Evolutionary conservation across 2,888 invertebrate genomes (phyloP), one percentile per base, ranked within the genome.

Genomic region (Dexiosoma caninum): DNA sequence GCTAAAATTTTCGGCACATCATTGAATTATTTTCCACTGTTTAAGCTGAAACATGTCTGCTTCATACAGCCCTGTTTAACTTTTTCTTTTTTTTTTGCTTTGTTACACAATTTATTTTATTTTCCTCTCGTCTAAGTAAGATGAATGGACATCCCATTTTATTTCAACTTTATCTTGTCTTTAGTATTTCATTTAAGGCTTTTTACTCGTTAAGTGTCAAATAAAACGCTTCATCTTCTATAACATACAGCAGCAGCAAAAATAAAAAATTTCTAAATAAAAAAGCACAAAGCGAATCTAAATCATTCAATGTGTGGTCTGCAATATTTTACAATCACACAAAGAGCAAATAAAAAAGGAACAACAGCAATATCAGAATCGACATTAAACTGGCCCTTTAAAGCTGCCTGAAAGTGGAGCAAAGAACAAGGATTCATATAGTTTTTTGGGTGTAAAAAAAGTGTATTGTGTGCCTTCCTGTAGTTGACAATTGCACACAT

Each of bases 131-230:
- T 55, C 44, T 55, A 64, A 44, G 16, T 53, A 72, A 72, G 32
- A 35, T 72, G 62, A 62, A 72, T 72, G 55, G 32, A 23, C 53
- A 19, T 60, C 27, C 1, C n/a, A n/a, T 6, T n/a, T 23, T 37
- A 14, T 16, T 23, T 44, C 37, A 12, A 53, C 5, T 64, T 72
- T 62, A 23, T 62, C 62, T 72, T 42, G 53, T 44, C 42, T 62
- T 72, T 62, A 37, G 35, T 44, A 53, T 62, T 62, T 72, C 35
- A 30, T 44, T 53, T 23, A 53, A 55, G 53, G 44, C 72, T 62
- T 55, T 57, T 66, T 35, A 51, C 60, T 70, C 75, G 75, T 75
- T 75, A 75, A 14, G 75, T 79, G 79, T 75, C 77, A 72, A 81
- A 72, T 74, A 51, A 67, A 66, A 71, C 0, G 60, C 23, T 80